Evolutionary conservation across 2,888 invertebrate species (phyloP).

Genomic region (Odontocolon sp.): DNA sequence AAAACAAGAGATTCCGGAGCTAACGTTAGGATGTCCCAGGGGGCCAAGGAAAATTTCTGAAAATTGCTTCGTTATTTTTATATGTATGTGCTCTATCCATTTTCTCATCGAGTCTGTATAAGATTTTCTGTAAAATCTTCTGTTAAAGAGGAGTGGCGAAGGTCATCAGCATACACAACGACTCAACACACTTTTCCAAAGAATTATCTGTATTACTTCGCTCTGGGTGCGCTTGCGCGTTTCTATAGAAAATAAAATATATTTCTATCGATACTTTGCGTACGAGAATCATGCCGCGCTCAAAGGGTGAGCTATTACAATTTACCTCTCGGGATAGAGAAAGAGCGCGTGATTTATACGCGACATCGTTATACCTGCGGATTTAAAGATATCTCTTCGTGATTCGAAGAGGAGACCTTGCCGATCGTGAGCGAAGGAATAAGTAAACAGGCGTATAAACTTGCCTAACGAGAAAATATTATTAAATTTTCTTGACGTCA

Average conservation of each 20-base stretch:
- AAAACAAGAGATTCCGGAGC: conserved; percentile 21
- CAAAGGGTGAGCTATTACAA: conserved; percentile 51
- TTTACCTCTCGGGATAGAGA: conserved; percentile 32
- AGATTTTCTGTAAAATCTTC: background rate
- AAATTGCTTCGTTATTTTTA: background rate
- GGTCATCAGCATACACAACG: conserved; percentile 2
- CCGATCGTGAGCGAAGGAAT: conserved; percentile 14
- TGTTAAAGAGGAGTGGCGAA: conserved; percentile 4
- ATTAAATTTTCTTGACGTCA: conserved; percentile 6
- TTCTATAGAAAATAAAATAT: conserved; percentile 22
- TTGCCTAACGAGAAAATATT: conserved; percentile 23
- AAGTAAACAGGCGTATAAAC: background rate
- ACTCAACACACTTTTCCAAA: background rate
- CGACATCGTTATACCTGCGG: conserved; percentile 43
- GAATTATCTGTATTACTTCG: conserved; percentile 37
- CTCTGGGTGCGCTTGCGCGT: background rate
- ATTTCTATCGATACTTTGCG: conserved; percentile 41
- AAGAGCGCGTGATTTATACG: conserved; percentile 51
- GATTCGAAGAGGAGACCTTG: conserved; percentile 30
- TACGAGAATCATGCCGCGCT: conserved; percentile 39
- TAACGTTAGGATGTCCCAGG: conserved; percentile 17
- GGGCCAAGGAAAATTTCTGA: background rate
- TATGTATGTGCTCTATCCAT: too few species aligned
- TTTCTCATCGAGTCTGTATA: too few species aligned
- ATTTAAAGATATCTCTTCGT: conserved; percentile 19